Evolutionary conservation across 2,797 vertebrate genomes (phyloP), one percentile per base, ranked within the genome.

Genomic region (Sparus aurata): DNA sequence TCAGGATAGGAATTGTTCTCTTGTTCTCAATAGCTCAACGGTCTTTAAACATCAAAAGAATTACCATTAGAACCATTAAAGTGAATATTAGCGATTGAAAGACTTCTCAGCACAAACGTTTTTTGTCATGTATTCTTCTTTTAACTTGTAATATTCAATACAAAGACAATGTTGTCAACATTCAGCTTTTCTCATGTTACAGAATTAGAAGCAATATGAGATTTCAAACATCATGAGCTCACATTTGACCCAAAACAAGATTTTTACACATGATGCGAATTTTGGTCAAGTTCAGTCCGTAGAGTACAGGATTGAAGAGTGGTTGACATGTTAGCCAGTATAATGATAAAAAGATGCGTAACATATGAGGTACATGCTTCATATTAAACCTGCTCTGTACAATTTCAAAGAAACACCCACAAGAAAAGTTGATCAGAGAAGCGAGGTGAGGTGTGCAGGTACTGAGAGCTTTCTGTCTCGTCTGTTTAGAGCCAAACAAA

Each of bases 281-380:
- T 38, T 78, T 85, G 0, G 83, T 61, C 53, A 87, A 17, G 6
- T 86, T 83, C 4, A 91, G 65, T 5, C 89, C 89, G 5, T 89
- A 88, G 45, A 93, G 12, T 0, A 90, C 12, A 2, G 87, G 88
- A 47, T 62, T 91, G 1, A 91, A 50, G 11, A 91, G 50, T 0
- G 88, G 88, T 41, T 79, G 88, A 0, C 50, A 71, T 0, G 72
- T 77, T 0, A 93, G 45, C 2, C 67, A 91, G 34, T 91, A 90
- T 3, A 91, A n/a, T 0, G 89, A 88, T 5, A 92, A 18, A 18
- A 91, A 13, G 0, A 88, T 62, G 0, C 67, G 53, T 1, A 89
- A 2, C 3, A 50, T 16, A 0, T 1, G 16, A 1, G 70, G 76
- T 0, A 77, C 12, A 0, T 16, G 1, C 30, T 5, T 84, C 85